A percentile compares a stretch with the other conserved stretches of the same genome.
phyloP scores from a whole-genome alignment of 2,113 vertebrate species.

The Mustelus asterias region DNA sequence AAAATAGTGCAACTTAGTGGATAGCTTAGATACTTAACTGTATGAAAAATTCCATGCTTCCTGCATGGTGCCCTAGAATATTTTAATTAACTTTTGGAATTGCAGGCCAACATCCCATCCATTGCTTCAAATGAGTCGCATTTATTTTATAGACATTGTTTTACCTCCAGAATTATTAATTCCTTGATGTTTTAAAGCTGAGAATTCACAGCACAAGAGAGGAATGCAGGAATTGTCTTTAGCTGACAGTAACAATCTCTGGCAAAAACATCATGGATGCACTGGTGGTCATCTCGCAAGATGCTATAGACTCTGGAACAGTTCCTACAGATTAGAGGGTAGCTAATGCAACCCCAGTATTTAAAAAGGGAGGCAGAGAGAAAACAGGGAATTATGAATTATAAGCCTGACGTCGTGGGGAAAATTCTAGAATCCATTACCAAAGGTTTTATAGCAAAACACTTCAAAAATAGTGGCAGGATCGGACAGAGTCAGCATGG shows the following conservation, averaged over 20 bases:
- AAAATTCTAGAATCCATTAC: too few species aligned
- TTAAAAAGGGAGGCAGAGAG: too few species aligned
- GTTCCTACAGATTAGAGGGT: too few species aligned
- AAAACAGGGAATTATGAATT: too few species aligned
- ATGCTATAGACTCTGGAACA: too few species aligned
- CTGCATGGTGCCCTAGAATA: background rate
- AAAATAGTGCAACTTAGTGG: background rate
- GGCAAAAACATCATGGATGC: background rate
- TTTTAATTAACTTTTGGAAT: background rate
- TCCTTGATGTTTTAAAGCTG: background rate
- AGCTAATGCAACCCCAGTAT: too few species aligned
- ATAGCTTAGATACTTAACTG: background rate
- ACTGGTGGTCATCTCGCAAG: too few species aligned
- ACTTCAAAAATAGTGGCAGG: too few species aligned
- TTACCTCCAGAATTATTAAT: background rate
- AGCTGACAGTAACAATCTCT: background rate
- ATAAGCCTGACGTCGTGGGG: too few species aligned
- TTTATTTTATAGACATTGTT: background rate
- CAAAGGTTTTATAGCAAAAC: too few species aligned
- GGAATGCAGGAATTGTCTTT: background rate
- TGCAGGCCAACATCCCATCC: background rate
- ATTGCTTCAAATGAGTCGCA: background rate
- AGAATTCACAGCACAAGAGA: background rate
- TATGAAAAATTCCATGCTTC: background rate
- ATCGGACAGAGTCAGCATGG: too few species aligned